Evolutionary conservation across 2,113 vertebrate species (phyloP).

Genomic region (Rhinogobius similis): DNA sequence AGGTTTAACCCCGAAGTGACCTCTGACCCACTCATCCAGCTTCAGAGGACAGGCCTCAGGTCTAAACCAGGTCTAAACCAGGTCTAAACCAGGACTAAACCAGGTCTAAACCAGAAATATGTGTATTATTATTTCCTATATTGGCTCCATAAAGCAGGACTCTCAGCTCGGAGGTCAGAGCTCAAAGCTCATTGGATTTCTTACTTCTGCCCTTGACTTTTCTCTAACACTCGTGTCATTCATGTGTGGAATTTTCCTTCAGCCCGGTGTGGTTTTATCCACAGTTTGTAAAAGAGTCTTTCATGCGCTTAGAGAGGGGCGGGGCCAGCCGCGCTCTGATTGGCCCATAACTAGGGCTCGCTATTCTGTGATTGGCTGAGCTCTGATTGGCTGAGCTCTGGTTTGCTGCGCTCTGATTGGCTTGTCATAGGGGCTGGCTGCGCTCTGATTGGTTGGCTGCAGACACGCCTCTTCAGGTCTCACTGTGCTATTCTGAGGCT

Average conservation of each 20-base stretch:
- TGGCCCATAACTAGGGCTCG: constrained; percentile 11
- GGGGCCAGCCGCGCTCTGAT: constrained; percentile 22
- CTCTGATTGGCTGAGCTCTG: constrained; percentile 35
- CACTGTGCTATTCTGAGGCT: constrained; percentile 47
- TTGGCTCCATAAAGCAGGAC: too few relatives aligned
- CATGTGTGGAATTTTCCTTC: constrained; percentile 13
- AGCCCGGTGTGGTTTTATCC: too few relatives aligned
- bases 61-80: too few relatives aligned
- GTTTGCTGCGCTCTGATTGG: constrained; percentile 34
- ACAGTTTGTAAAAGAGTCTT: not conserved
- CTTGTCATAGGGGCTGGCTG: not conserved
- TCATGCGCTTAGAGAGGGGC: not conserved
- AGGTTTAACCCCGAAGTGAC: too few relatives aligned
- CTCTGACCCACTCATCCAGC: too few relatives aligned
- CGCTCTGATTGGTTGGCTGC: constrained; percentile 28
- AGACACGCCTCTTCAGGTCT: constrained; percentile 10
- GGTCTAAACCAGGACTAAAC: too few relatives aligned
- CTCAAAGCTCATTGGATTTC: too few relatives aligned
- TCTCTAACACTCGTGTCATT: constrained; percentile 9
- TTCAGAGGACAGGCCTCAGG: too few relatives aligned
- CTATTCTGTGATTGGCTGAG: constrained; percentile 22
- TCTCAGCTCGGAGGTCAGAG: too few relatives aligned
- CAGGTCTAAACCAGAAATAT: too few relatives aligned
- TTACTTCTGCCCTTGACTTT: too few relatives aligned
- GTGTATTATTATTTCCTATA: too few relatives aligned